Evolutionary conservation across 2,888 invertebrate genomes (phyloP).

Genomic region (Trisateles emortualis): DNA sequence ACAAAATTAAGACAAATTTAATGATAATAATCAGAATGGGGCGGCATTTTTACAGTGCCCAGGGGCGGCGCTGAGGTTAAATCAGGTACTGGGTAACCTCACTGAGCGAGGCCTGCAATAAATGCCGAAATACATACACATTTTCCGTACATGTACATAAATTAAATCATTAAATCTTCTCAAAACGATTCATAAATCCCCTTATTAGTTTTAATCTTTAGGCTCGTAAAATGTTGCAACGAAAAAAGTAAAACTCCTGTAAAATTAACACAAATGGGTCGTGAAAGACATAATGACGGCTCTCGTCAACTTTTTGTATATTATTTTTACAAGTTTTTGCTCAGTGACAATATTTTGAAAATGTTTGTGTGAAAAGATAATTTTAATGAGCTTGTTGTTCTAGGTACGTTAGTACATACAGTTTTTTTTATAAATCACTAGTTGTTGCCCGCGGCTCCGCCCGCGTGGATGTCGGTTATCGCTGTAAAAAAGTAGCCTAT

Average conservation of each 20-base stretch:
- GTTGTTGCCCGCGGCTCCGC: no score
- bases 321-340: background rate
- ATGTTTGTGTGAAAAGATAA: background rate
- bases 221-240: conserved; percentile 18
- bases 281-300: conserved; percentile 37
- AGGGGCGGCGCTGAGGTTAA: no score
- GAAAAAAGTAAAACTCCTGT: conserved; percentile 38
- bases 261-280: conserved; percentile 44
- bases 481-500: no score
- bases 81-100: no score
- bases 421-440: no score
- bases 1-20: no score
- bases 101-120: no score
- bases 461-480: no score
- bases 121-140: conserved; percentile 4
- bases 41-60: no score
- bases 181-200: conserved; percentile 34
- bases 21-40: no score
- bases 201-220: conserved; percentile 31
- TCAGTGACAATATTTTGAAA: background rate
- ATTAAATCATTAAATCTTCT: conserved; percentile 13
- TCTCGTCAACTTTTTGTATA: conserved; percentile 23
- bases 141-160: conserved; percentile 22
- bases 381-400: conserved; percentile 4
- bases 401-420: no score